These are phyloP conservation scores for Drosophila willistoni DNA, from an alignment of 1,140 invertebrate genomes.

Conservation along the genomic window DNA sequence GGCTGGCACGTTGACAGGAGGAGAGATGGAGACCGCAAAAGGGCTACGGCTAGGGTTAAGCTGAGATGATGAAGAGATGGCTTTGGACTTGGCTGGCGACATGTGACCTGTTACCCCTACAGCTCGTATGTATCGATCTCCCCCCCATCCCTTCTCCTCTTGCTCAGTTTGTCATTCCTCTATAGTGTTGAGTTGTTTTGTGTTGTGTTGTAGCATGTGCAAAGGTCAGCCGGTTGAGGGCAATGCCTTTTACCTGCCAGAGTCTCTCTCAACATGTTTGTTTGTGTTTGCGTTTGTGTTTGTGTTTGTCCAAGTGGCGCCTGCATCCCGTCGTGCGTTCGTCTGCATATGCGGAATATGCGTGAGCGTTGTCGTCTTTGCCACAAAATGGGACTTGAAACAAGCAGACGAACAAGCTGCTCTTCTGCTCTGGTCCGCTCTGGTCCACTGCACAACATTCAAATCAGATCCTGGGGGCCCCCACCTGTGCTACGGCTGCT, in stretches of 20 bases:
- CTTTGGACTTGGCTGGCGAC: slow-evolving; percentile 1
- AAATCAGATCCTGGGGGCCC: slow-evolving; percentile 45
- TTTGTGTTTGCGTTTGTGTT: slow-evolving; percentile 14
- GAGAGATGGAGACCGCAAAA: slow-evolving; percentile 44
- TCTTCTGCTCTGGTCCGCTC: slow-evolving; percentile 3
- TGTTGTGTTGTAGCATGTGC: slow-evolving; percentile 60
- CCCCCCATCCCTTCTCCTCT: not conserved
- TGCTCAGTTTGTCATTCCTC: not conserved
- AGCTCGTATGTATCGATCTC: not conserved
- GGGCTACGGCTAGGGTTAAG: slow-evolving; percentile 7
- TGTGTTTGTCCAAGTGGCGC: slow-evolving; percentile 66
- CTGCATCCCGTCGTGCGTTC: slow-evolving; percentile 78
- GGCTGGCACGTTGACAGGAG: slow-evolving; percentile 32
- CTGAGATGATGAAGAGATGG: not conserved
- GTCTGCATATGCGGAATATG: slow-evolving; percentile 81
- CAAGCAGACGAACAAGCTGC: slow-evolving; percentile 53
- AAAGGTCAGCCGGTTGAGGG: slow-evolving; percentile 77
- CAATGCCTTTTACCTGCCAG: slow-evolving; percentile 77
- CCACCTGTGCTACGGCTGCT: slow-evolving; percentile 14
- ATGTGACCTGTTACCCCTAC: slow-evolving; percentile 10
- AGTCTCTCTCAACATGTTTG: slow-evolving; percentile 12
- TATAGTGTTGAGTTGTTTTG: slow-evolving; percentile 7
- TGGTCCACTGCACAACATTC: slow-evolving; percentile 43
- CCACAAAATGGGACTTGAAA: slow-evolving; percentile 45
- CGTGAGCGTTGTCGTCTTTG: slow-evolving; percentile 64